Evolutionary conservation across 1,140 invertebrate genomes (phyloP).

Genomic region (Melanaphis sacchari): DNA sequence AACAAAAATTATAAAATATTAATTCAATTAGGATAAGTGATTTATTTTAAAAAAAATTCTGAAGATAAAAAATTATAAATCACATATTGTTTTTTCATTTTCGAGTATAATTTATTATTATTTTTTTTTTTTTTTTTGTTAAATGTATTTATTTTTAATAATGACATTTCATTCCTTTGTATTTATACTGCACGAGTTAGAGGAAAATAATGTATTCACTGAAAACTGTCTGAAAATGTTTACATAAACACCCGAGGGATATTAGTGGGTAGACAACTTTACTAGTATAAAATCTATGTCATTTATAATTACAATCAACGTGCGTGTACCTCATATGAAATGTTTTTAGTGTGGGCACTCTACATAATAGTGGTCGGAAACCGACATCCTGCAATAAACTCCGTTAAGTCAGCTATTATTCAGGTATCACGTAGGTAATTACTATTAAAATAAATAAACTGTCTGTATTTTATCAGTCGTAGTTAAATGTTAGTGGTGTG

Average conservation of each 20-base stretch:
- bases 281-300: not conserved
- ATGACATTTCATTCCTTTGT: not conserved
- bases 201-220: constrained; percentile 5
- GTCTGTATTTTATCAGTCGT: not conserved
- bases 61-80: not conserved
- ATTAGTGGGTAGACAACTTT: not conserved
- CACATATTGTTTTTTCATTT: not conserved
- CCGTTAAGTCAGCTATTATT: not conserved
- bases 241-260: not conserved
- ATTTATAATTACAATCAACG: not conserved
- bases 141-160: not conserved
- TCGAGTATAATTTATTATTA: not conserved
- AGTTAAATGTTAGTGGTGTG: not conserved
- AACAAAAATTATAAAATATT: not conserved
- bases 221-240: not conserved
- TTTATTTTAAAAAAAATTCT: not conserved
- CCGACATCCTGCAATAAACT: not conserved
- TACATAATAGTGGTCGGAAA: not conserved
- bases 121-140: not conserved
- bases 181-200: not conserved
- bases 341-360: not conserved
- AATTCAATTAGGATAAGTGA: not conserved
- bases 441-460: not conserved
- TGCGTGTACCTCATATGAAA: not conserved
- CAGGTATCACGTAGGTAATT: not conserved